Percentiles rank a stretch among this genome's conserved stretches.
phyloP scores from a whole-genome alignment of 1,140 invertebrate species.

The Brachionus rotundiformis region DNA sequence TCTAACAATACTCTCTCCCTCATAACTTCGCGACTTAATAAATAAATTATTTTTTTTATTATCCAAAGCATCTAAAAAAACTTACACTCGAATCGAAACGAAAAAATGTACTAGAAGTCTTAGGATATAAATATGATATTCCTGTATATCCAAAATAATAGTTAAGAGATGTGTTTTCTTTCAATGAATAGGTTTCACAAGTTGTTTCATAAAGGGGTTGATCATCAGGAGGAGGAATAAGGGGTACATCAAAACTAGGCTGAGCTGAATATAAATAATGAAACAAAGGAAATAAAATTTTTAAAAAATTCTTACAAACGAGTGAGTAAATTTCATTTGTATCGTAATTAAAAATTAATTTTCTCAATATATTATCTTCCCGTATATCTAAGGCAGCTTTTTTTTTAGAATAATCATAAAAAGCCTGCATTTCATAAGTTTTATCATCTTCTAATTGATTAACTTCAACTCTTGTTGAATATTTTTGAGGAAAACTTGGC shows the following conservation, averaged over 20 bases:
- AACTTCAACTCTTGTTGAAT: conserved; percentile 34
- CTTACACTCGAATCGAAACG: not conserved
- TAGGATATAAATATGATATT: not conserved
- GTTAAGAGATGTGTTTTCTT: not conserved
- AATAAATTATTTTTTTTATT: not conserved
- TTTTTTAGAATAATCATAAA: conserved; percentile 17
- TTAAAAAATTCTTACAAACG: not conserved
- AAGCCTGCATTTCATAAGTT: conserved; percentile 22
- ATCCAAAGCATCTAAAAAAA: not conserved
- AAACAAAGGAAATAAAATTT: not conserved
- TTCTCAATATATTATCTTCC: not conserved
- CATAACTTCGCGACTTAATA: not conserved
- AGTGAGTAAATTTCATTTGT: conserved; percentile 36
- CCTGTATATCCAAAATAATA: conserved; percentile 32
- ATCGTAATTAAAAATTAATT: conserved; percentile 43
- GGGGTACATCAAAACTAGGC: not conserved
- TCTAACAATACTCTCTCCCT: not conserved
- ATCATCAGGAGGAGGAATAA: conserved; percentile 26
- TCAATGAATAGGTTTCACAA: not conserved
- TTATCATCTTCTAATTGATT: conserved; percentile 30
- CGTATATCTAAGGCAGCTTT: conserved; percentile 11
- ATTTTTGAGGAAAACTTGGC: conserved; percentile 28
- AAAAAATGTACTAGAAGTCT: not conserved
- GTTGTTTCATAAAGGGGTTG: conserved; percentile 24
- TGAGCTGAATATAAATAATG: not conserved